phyloP scores from a whole-genome alignment of 1,140 invertebrate genomes.

The Gonioctena quinquepunctata region DNA sequence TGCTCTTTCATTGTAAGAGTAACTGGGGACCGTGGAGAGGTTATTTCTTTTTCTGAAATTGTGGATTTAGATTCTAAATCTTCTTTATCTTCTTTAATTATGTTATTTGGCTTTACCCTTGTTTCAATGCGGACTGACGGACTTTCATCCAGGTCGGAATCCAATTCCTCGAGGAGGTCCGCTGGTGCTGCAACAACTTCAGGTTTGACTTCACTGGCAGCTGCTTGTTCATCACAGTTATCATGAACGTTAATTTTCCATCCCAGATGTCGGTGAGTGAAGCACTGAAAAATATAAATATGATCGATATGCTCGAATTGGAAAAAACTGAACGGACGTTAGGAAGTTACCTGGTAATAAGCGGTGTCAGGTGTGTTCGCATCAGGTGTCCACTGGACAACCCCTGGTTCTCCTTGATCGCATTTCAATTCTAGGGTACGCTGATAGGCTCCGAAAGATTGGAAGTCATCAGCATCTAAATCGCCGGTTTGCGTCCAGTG shows the following conservation, averaged over 20 bases:
- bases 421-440: slow-evolving; percentile 80
- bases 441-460: slow-evolving; percentile 88
- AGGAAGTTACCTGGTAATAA: slow-evolving; percentile 82
- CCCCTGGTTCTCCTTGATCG: slow-evolving; percentile 80
- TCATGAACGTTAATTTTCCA: slow-evolving; percentile 94
- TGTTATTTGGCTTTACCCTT: slow-evolving; percentile 71
- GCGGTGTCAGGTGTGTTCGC: slow-evolving; percentile 85
- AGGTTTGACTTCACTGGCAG: slow-evolving; percentile 65
- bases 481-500: slow-evolving; percentile 81
- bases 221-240: slow-evolving; percentile 65
- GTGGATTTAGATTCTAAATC: slow-evolving; percentile 40
- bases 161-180: slow-evolving; percentile 42
- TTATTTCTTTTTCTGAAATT: slow-evolving; percentile 37
- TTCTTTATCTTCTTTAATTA: slow-evolving; percentile 29
- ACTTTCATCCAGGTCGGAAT: slow-evolving; percentile 62
- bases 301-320: background rate
- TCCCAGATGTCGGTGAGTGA: slow-evolving; percentile 88
- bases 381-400: slow-evolving; percentile 88
- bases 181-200: slow-evolving; percentile 50
- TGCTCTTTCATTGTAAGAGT: background rate
- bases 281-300: slow-evolving; percentile 68
- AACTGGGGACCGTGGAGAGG: background rate
- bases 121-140: slow-evolving; percentile 70
- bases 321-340: background rate
- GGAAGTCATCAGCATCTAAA: slow-evolving; percentile 75